Conservation (phyloP, 1,140 invertebrate species). For the Eriocheir sinensis region DNA sequence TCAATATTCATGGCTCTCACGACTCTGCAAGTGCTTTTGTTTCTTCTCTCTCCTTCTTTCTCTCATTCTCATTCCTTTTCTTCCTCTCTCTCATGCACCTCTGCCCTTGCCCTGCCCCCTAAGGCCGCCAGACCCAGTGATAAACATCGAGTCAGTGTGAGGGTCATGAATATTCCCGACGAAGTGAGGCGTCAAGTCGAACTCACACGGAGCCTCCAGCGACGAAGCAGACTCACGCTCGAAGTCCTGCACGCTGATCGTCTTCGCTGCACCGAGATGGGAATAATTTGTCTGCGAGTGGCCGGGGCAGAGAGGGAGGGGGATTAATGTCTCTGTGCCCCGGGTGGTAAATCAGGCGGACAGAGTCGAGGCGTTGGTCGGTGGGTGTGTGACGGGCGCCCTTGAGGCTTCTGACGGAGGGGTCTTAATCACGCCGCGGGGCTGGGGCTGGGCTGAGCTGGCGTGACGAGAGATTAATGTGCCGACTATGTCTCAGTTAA, state of each 20-base stretch:
- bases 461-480: conserved; percentile 23
- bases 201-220: neutral
- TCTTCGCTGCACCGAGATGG: neutral
- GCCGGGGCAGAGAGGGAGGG: neutral
- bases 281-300: conserved; percentile 24
- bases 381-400: neutral
- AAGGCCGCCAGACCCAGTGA: neutral
- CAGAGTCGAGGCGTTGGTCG: neutral
- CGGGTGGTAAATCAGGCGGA: conserved; percentile 1
- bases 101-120: neutral
- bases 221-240: neutral
- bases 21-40: neutral
- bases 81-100: too few species aligned
- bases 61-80: too few species aligned
- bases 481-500: neutral
- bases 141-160: conserved; percentile 3
- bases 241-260: neutral
- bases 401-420: conserved; percentile 10
- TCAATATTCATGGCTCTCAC: conserved; percentile 8
- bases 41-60: too few species aligned
- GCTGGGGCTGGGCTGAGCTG: too few species aligned
- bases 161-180: conserved; percentile 4
- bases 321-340: conserved; percentile 1
- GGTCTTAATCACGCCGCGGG: neutral
- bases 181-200: neutral